A percentile compares a stretch with the other conserved stretches of the same genome.
Evolutionary conservation across 1,140 invertebrate species (phyloP).

Genomic region (Samia ricini): DNA sequence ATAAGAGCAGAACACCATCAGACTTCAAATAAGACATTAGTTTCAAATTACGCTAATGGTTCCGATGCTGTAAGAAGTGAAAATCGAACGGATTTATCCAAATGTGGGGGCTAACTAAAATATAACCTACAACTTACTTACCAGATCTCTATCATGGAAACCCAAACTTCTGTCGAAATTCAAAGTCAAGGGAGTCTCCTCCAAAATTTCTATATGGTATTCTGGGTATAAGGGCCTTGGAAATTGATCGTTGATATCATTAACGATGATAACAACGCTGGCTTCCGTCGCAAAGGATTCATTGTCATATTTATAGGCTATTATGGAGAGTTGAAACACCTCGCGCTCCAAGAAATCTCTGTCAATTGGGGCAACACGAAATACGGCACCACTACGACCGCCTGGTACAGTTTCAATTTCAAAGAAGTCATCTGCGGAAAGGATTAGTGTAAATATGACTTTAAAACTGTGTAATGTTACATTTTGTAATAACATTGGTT

Average conservation of each 20-base stretch:
- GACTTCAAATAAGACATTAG: too few relatives aligned
- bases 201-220: slow-evolving; percentile 57
- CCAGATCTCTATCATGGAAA: slow-evolving; percentile 78
- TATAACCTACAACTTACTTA: slow-evolving; percentile 35
- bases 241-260: slow-evolving; percentile 78
- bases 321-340: slow-evolving; percentile 71
- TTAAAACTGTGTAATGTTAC: too few relatives aligned
- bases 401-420: slow-evolving; percentile 52
- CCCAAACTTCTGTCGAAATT: slow-evolving; percentile 61
- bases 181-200: slow-evolving; percentile 69
- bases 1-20: too few relatives aligned
- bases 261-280: slow-evolving; percentile 73
- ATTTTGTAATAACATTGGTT: too few relatives aligned
- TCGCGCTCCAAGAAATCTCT: slow-evolving; percentile 74
- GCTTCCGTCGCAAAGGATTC: slow-evolving; percentile 45
- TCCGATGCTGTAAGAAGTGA: too few relatives aligned
- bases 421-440: slow-evolving; percentile 48
- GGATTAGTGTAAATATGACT: background rate
- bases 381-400: slow-evolving; percentile 51
- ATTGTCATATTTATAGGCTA: slow-evolving; percentile 76
- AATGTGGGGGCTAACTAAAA: background rate
- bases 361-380: slow-evolving; percentile 74
- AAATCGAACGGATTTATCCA: too few relatives aligned
- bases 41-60: too few relatives aligned
- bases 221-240: slow-evolving; percentile 57